A percentile compares a stretch with the other conserved stretches of the same genome.
Evolutionary conservation across 2,113 vertebrate genomes (phyloP).

Genomic region (Acinonyx jubatus): DNA sequence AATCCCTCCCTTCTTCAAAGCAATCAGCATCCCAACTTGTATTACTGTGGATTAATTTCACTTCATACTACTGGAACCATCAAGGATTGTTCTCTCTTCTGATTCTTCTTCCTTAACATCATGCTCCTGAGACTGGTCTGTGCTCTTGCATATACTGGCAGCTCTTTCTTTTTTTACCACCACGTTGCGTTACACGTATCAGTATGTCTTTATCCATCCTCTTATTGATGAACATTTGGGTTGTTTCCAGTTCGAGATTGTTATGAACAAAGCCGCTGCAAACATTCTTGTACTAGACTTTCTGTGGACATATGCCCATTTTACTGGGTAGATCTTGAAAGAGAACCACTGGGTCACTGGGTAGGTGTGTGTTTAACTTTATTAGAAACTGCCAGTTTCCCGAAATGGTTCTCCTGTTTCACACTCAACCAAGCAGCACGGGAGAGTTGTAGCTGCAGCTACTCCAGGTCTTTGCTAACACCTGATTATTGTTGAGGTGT

Average conservation of each 20-base stretch:
- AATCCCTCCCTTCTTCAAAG: neutral
- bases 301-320: neutral
- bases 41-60: neutral
- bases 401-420: neutral
- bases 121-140: neutral
- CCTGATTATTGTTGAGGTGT: neutral
- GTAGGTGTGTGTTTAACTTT: neutral
- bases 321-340: neutral
- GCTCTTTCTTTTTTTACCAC: neutral
- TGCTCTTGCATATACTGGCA: rapidly evolving
- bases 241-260: neutral
- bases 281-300: neutral
- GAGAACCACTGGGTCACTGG: neutral
- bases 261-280: neutral
- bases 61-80: neutral
- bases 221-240: neutral
- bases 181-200: rapidly evolving
- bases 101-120: neutral
- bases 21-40: neutral
- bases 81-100: neutral
- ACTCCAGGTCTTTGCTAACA: neutral
- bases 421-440: too few species aligned
- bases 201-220: neutral
- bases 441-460: neutral
- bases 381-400: neutral